Evolutionary conservation across 2,888 invertebrate genomes (phyloP).

Genomic region (Coremacera marginata): DNA sequence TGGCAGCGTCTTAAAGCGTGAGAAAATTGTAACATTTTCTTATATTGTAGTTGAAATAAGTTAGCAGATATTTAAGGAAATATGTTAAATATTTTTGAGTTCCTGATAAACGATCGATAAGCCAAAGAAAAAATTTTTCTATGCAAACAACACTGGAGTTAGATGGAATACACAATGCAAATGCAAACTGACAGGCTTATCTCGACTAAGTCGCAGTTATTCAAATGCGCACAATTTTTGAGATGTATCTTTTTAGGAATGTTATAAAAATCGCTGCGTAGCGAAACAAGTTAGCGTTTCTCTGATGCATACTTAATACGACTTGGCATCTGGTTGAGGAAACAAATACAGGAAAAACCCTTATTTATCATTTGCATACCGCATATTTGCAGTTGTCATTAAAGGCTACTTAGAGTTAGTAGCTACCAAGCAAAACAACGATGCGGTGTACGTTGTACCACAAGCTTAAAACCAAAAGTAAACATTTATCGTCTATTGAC

Average conservation of each 20-base stretch:
- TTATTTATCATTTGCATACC: constrained; percentile 4
- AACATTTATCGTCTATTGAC: constrained; percentile 14
- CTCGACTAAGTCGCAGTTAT: background rate
- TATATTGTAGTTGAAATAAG: background rate
- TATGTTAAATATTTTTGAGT: background rate
- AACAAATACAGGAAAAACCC: background rate
- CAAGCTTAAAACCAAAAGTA: constrained; percentile 20
- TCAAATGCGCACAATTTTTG: background rate
- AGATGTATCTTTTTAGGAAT: background rate
- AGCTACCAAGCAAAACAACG: background rate
- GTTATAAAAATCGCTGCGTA: background rate
- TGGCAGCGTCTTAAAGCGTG: background rate
- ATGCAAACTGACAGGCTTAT: background rate
- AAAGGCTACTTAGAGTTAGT: background rate
- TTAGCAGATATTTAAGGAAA: background rate
- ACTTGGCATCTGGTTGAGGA: background rate
- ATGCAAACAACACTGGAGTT: background rate
- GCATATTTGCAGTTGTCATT: constrained; percentile 15
- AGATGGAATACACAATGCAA: background rate
- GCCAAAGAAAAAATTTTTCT: background rate
- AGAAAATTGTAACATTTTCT: constrained; percentile 14
- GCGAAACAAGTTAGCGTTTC: too few relatives aligned
- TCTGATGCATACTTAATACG: too few relatives aligned
- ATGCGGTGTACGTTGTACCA: background rate
- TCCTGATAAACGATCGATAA: background rate